Base-by-base conservation (phyloP, 2,113 vertebrate species). In the Plecturocebus donacophilus region DNA sequence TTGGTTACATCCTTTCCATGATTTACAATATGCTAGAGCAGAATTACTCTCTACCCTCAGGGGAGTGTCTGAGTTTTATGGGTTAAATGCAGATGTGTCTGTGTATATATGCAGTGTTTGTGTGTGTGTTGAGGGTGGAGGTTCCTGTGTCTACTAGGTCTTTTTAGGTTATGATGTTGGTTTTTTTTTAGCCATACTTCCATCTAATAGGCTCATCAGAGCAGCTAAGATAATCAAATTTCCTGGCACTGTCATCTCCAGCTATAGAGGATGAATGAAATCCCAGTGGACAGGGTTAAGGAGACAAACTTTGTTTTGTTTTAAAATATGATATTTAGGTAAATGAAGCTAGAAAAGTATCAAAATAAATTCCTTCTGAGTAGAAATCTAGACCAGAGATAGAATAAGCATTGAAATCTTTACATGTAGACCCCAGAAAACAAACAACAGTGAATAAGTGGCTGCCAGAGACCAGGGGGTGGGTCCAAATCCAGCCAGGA, bases 291-390 rank as follows among this genome's bases (percentile, higher is more conserved):
- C 19, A 30, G 71, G 40, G 49, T 38, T 84, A 80, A 70, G 40
- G 47, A 56, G 23, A 73, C 45, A 90, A n/a, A 58, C 25, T 84
- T 93, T 54, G 6, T 71, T 96, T 80, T 83, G 85, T 54, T 94
- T 95, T 94, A 47, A 96, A 95, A 76, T 77, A 70, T 77, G 58
- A 45, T 54, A 30, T 76, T 49, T 70, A 84, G 88, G 81, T 68
- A 84, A 91, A 79, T 27, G 13, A 93, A 23, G 19, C 77, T 88
- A 56, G 42, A 86, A 91, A 91, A 95, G 30, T 64, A 6, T 64
- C 66, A 81, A 94, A 90, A 85, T 54, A 81, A 94, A 64, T 82
- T 68, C 47, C 21, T 90, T 90, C 81, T 58, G 81, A 88, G 70
- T 87, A 92, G 38, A 92, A 30, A 32, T 73, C 45, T 66, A 77